Percentiles rank a stretch among this genome's conserved stretches.
These are phyloP conservation scores for Gallinago jamesoni DNA, from an alignment of 2,113 vertebrate genomes.

Conservation along the genomic window DNA sequence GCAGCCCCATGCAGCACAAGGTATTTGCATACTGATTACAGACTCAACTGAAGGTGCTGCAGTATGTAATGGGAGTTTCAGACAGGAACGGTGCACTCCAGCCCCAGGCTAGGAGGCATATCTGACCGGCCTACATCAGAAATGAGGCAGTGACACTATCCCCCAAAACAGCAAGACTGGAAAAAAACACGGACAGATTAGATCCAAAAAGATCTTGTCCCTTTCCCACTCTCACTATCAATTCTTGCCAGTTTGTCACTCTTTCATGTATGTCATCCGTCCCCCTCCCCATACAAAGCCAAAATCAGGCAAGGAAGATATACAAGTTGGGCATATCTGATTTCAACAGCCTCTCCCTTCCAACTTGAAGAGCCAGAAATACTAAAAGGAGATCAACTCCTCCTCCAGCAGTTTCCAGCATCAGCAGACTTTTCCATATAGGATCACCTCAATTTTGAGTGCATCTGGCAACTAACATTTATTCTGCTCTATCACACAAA, in stretches of 20 bases:
- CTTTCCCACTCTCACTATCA: not conserved
- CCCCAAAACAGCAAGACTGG: not conserved
- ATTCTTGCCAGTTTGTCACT: not conserved
- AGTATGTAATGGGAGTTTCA: not conserved
- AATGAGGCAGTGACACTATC: not conserved
- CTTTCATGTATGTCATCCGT: not conserved
- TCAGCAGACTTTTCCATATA: not conserved
- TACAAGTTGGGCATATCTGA: not conserved
- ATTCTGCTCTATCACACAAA: not conserved
- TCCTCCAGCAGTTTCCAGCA: not conserved
- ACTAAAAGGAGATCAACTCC: not conserved
- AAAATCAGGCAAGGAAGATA: not conserved
- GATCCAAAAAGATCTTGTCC: not conserved
- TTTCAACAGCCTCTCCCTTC: not conserved
- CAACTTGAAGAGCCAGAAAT: not conserved
- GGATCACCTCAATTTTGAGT: not conserved
- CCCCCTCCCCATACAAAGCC: not conserved
- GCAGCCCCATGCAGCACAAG: not conserved
- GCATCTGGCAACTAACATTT: not conserved
- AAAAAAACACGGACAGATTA: not conserved
- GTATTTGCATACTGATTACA: slow-evolving; percentile 24
- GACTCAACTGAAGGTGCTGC: not conserved
- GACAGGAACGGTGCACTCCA: not conserved
- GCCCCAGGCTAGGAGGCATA: not conserved
- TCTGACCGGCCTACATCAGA: not conserved